phyloP scores from a whole-genome alignment of 2,888 invertebrate genomes.

The Pyrrhia umbra region DNA sequence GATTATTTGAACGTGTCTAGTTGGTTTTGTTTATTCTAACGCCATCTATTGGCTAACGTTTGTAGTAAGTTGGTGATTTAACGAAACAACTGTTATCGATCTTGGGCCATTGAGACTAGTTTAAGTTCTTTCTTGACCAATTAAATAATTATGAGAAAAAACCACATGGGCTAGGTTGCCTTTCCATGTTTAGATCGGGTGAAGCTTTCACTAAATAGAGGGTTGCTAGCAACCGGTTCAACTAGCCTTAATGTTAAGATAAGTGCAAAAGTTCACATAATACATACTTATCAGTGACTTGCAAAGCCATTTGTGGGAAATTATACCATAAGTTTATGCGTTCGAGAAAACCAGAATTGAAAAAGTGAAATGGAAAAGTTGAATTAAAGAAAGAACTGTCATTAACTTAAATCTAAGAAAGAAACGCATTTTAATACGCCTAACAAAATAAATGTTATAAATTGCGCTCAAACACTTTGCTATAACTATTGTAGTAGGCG shows the following conservation, averaged over 20 bases:
- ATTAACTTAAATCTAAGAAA: neutral
- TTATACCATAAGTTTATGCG: conserved; percentile 29
- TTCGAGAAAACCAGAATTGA: conserved; percentile 18
- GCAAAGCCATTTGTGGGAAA: conserved; percentile 41
- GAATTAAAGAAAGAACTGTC: conserved; percentile 6
- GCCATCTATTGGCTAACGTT: conserved; percentile 10
- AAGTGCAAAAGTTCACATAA: conserved; percentile 51
- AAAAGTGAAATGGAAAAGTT: conserved; percentile 17
- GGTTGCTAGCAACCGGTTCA: conserved; percentile 46
- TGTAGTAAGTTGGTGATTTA: neutral
- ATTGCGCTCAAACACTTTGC: conserved; percentile 21
- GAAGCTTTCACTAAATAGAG: conserved; percentile 56
- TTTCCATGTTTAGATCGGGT: conserved; percentile 19
- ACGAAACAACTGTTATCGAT: no score
- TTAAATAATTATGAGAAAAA: neutral
- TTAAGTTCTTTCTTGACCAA: neutral
- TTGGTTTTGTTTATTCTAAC: neutral
- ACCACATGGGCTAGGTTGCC: conserved; percentile 15
- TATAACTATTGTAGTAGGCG: conserved; percentile 29
- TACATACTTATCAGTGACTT: conserved; percentile 28
- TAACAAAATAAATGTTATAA: neutral
- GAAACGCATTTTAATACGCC: conserved; percentile 2
- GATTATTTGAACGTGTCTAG: no score
- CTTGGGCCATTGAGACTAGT: no score
- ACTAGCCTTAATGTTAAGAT: conserved; percentile 20